Conservation (phyloP, 2,113 vertebrate species). For the Gallinago paraguaiae region DNA sequence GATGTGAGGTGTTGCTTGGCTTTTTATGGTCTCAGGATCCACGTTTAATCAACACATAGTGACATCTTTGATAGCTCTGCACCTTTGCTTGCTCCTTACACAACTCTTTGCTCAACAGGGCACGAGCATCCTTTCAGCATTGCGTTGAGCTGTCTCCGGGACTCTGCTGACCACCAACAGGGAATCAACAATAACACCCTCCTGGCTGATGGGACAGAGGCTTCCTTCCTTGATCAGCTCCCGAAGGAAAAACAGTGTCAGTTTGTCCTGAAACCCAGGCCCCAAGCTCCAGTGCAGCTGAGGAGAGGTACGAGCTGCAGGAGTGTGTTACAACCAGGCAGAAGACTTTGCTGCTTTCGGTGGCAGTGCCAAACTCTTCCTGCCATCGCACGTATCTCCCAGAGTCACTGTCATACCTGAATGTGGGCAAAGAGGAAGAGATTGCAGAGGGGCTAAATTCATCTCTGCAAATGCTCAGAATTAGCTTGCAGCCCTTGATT, state of each 20-base stretch:
- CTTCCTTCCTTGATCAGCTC: conserved; percentile 58
- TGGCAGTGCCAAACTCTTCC: background rate
- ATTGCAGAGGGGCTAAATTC: background rate
- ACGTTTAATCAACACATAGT: background rate
- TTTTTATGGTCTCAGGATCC: background rate
- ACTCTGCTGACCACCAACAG: conserved; percentile 52
- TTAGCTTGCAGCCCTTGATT: background rate
- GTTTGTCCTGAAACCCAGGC: conserved; percentile 75
- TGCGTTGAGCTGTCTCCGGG: conserved; percentile 55
- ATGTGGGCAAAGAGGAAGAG: background rate
- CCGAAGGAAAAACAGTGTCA: conserved; percentile 69
- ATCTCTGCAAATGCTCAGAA: background rate
- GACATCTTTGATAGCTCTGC: background rate
- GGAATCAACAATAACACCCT: conserved; percentile 50
- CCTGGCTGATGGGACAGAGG: conserved; percentile 39
- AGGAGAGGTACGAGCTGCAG: conserved; percentile 62
- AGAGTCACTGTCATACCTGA: background rate
- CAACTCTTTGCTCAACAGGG: conserved; percentile 60
- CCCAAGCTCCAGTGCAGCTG: conserved; percentile 40
- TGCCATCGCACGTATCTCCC: accelerated
- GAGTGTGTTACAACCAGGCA: background rate
- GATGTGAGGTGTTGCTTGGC: background rate
- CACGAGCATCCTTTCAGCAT: conserved; percentile 81
- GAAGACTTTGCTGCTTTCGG: background rate
- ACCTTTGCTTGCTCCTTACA: background rate